Base-by-base conservation (phyloP, 2,888 invertebrate species). In the Euspilapteryx auroguttella region DNA sequence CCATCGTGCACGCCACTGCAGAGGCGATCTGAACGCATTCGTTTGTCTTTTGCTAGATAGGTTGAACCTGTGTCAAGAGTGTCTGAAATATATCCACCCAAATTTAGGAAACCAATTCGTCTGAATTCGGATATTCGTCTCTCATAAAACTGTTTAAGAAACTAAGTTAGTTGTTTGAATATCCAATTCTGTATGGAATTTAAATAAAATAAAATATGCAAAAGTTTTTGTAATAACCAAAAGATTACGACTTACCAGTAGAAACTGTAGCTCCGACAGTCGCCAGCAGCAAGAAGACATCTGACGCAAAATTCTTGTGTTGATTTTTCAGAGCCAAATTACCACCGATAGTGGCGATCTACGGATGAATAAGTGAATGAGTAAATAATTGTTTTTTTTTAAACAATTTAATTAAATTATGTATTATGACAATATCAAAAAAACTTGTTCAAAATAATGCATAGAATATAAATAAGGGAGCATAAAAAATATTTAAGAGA, bases 291-390 rank as follows among this genome's bases (percentile, higher is more conserved):
- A 86, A 44, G 40, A 83, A 87, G 7, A 89, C 45, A 47, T 90
- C 89, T 0, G 89, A 89, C 0, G 82, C 84, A 46, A 89, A 89
- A 22, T 85, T 83, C 2, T 59, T 68, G 42, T 87, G 78, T 12
- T 59, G 47, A 44, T 87, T 80, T 48, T 89, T 89, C 40, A 87
- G 29, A 0, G 57, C 58, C 29, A 76, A 42, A 37, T 89, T 89
- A n/a, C 89, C 89, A 30, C 84, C 88, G 32, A 89, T 58, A 1
- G 83, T 83, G 13, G 85, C 88, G 34, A 80, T 65, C 83, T 83
- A n/a, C n/a, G n/a, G n/a, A n/a, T n/a, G 45, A 25, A 22, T 21
- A 31, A 23, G 23, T 15, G 5, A 17, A 17, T 6, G 5, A 6
- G 5, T 6, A 17, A 17, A 17, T 17, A 6, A 17, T 8, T 17